Evolutionary conservation across 1,140 invertebrate species (phyloP).

Genomic region (Lepidotrigona ventralis): DNA sequence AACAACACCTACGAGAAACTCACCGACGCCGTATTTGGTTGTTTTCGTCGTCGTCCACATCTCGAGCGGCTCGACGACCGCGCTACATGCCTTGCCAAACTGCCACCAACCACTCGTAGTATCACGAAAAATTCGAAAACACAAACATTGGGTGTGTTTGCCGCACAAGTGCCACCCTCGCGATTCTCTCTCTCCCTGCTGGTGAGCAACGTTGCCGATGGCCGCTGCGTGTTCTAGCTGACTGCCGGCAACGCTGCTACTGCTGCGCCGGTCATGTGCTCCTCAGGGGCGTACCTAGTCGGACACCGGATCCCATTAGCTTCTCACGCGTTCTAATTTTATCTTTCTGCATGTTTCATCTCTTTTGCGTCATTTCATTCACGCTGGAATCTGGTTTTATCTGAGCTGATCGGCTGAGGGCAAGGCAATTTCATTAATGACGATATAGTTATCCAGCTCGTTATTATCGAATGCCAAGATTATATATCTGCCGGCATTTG

Average conservation of each 20-base stretch:
- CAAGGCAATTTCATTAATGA: not conserved
- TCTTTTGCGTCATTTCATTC: too few species aligned
- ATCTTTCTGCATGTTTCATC: not conserved
- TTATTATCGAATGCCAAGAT: not conserved
- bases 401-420: not conserved
- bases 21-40: slow-evolving; percentile 85
- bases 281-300: not conserved
- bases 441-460: not conserved
- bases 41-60: slow-evolving; percentile 85
- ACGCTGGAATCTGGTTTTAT: not conserved
- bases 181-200: slow-evolving; percentile 39
- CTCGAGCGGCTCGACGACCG: slow-evolving; percentile 50
- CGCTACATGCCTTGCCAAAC: slow-evolving; percentile 59
- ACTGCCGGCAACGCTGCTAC: slow-evolving; percentile 58
- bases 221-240: slow-evolving; percentile 30
- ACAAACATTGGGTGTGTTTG: slow-evolving; percentile 78
- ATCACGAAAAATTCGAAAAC: slow-evolving; percentile 73
- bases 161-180: slow-evolving; percentile 67
- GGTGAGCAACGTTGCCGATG: slow-evolving; percentile 67
- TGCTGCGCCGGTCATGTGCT: slow-evolving; percentile 50
- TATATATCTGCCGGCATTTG: not conserved
- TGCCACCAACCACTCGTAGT: slow-evolving; percentile 49
- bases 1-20: slow-evolving; percentile 69
- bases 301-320: too few species aligned
- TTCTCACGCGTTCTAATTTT: not conserved